Conservation (phyloP, 1,140 invertebrate species). For the Polypedilum vanderplanki region DNA sequence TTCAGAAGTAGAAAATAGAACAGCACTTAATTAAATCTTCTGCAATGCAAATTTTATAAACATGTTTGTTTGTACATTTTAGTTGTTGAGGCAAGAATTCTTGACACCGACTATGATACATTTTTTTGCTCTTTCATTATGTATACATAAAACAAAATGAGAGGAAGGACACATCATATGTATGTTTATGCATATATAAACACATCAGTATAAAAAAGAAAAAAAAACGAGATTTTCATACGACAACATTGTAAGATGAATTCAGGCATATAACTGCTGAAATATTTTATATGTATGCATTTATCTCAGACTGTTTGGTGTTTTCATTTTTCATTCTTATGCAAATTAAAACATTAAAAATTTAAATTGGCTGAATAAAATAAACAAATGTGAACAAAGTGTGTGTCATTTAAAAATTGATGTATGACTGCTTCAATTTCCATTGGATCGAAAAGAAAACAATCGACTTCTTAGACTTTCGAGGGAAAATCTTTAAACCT, state of each 20-base stretch:
- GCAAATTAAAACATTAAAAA: conserved; percentile 20
- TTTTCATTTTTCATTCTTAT: conserved; percentile 1
- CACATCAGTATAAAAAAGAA: neutral
- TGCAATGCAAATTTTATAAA: conserved; percentile 7
- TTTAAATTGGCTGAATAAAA: neutral
- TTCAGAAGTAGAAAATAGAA: neutral
- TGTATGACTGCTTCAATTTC: neutral
- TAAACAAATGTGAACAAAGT: neutral
- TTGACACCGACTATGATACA: too few relatives aligned
- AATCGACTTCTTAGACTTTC: too few relatives aligned
- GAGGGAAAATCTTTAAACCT: too few relatives aligned
- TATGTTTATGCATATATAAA: too few relatives aligned
- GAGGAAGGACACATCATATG: too few relatives aligned
- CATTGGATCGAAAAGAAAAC: neutral
- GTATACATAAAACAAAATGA: too few relatives aligned
- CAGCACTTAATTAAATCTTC: conserved; percentile 6
- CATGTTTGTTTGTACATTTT: neutral
- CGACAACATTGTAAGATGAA: neutral
- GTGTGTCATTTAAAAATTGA: neutral
- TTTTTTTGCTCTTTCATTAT: too few relatives aligned
- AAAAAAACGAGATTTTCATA: neutral
- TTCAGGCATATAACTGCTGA: neutral
- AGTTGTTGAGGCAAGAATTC: too few relatives aligned
- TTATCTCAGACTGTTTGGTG: neutral
- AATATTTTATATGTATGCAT: too few relatives aligned